Evolutionary conservation across 1,140 invertebrate species (phyloP), one percentile per base, ranked within the genome.

Genomic region (Neodiprion pinetum): DNA sequence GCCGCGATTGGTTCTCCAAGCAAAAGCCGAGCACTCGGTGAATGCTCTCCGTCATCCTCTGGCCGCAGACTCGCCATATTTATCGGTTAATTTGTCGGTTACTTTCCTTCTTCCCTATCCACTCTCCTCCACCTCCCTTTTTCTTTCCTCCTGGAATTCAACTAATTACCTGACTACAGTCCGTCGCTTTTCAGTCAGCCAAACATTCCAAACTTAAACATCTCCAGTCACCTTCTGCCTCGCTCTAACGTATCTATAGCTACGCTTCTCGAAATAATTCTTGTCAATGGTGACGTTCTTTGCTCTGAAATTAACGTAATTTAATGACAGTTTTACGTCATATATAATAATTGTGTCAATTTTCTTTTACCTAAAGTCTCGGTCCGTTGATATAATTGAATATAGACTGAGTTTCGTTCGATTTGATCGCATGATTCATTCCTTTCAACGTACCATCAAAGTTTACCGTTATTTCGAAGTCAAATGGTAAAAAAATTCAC

Each of bases 71-170:
- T 50, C 70, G 48, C 2, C 12, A 14, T 71, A 50, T 71, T 71
- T 71, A 71, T 71, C n/a, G 70, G 70, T 71, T 71, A 71, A 71
- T 71, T 71, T 71, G 70, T 48, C 70, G n/a, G 70, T 71, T 10
- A 71, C 21, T 40, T 10, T 9, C 10, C 40, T 47, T 7, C 70
- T 3, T 28, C 68, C 5, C 28, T 40, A 5, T 40, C 28, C 28
- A 40, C 5, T 40, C 28, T 40, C 28, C 23, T 61, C 53, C 53
- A 8, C 53, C 4, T 61, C 53, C n/a, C 53, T 17, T 17, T 9
- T 14, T 61, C 53, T 14, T 61, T 9, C 5, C 5, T 40, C 28
- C 28, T 40, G 70, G 70, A 48, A 71, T 71, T 14, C 70, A 71
- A 71, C 70, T 71, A 71, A 71, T 71, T 71, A 71, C 48, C 21